These are phyloP conservation scores for Drosophila conformis DNA, from an alignment of 2,888 invertebrate species.

Conservation along the genomic window DNA sequence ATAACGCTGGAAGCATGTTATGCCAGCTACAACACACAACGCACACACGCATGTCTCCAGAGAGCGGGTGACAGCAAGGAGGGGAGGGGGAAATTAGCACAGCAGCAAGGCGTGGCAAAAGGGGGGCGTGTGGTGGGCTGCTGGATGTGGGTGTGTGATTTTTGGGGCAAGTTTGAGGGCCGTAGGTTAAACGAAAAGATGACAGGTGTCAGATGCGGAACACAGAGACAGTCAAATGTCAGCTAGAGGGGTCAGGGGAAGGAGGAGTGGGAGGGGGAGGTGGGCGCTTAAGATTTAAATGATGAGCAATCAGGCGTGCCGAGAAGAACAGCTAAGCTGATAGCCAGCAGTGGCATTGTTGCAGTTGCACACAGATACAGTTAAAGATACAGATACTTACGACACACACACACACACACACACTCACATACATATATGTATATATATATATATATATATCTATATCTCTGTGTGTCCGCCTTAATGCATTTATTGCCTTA, in stretches of 20 bases:
- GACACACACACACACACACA: neutral
- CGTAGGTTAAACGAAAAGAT: slow-evolving; percentile 74
- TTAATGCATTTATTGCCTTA: slow-evolving; percentile 74
- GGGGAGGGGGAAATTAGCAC: slow-evolving; percentile 57
- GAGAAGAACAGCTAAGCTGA: slow-evolving; percentile 11
- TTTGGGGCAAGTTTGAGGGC: slow-evolving; percentile 13
- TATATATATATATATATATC: neutral
- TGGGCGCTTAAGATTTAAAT: slow-evolving; percentile 43
- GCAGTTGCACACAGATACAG: neutral
- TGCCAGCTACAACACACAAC: slow-evolving; percentile 36
- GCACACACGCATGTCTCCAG: slow-evolving; percentile 21
- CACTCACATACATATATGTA: neutral
- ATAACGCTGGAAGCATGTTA: slow-evolving; percentile 34
- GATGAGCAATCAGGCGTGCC: slow-evolving; percentile 48
- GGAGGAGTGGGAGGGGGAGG: neutral
- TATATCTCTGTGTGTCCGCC: neutral
- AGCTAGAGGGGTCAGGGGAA: neutral
- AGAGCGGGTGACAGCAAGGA: neutral
- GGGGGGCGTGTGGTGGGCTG: neutral
- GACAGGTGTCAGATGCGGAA: slow-evolving; percentile 77
- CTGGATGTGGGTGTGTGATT: neutral
- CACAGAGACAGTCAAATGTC: slow-evolving; percentile 45
- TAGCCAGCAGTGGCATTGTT: neutral
- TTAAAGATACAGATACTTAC: slow-evolving; percentile 11
- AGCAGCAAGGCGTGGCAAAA: slow-evolving; percentile 15